Evolutionary conservation across 1,140 invertebrate genomes (phyloP), one percentile per base, ranked within the genome.

Genomic region (Ceratosolen solmsi): DNA sequence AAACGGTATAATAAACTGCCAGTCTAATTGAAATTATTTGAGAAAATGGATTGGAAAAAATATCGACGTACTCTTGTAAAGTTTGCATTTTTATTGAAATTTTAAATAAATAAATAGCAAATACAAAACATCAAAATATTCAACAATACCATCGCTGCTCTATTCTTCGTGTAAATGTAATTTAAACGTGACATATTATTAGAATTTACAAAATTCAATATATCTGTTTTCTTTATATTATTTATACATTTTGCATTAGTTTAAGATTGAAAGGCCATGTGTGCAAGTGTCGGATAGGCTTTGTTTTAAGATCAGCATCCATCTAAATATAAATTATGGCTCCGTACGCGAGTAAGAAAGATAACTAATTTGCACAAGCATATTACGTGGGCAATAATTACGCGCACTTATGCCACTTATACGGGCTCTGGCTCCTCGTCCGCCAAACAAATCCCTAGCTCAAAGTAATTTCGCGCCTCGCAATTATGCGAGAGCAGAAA

Each of bases 391-490:
- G 7, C 27, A 73, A 73, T 54, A 54, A 54, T 73, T 73, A 54
- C 30, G 27, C 17, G 17, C 71, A 51, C 46, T 73, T 33, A 73
- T 73, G 41, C 46, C 25, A 54, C 49, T 73, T 33, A 56, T 20
- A 56, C 46, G 27, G n/a, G 25, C n/a, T 46, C 70, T 49, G 41
- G n/a, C 70, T 49, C 41, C 25, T 25, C 60, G 22, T 46, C 58
- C 27, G n/a, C 38, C 30, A 71, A 77, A 81, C 79, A 56, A 81
- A 51, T 82, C 76, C 46, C 13, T 54, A 70, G 41, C 36, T 68
- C 49, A 68, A 73, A 73, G 38, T 77, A 75, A 76, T 76, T 72
- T 79, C 74, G 25, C 46, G n/a, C 25, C 71, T 13, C 49, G 49
- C 51, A 41, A 75, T 56, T 49, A 75, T 63, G 41, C 65, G 54